Conservation (phyloP, 2,113 vertebrate species). For the Cryptomyrus ogoouensis region DNA sequence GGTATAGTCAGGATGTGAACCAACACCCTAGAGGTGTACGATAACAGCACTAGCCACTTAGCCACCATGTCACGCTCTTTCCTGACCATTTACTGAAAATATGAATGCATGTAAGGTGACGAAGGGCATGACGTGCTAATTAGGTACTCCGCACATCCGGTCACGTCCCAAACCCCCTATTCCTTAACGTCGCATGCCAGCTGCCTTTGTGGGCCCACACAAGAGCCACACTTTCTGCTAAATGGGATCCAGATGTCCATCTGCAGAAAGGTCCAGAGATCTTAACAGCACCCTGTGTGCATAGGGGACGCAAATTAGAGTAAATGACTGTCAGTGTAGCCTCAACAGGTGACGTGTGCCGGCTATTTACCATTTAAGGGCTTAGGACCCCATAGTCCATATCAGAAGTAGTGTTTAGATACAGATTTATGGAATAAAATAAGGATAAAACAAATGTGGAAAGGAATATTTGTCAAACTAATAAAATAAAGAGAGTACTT, state of each 20-base stretch:
- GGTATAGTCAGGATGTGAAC: neutral
- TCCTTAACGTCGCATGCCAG: neutral
- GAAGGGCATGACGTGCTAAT: neutral
- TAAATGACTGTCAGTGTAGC: neutral
- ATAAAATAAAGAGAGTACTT: neutral
- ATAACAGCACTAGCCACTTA: neutral
- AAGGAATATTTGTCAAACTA: neutral
- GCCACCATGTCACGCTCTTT: neutral
- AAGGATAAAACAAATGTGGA: neutral
- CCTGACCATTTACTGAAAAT: neutral
- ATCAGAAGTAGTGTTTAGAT: neutral
- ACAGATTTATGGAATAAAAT: neutral
- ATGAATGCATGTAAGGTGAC: neutral
- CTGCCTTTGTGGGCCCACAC: neutral
- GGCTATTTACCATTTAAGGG: neutral
- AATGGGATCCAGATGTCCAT: neutral
- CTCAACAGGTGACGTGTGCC: neutral
- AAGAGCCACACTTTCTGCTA: neutral
- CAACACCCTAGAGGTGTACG: neutral
- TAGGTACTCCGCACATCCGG: neutral
- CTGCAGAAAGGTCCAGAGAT: neutral
- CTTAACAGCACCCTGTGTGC: neutral
- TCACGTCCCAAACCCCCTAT: neutral
- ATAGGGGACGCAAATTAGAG: neutral
- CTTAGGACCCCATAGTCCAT: neutral